These are phyloP conservation scores for Horisme vitalbata DNA, from an alignment of 2,888 invertebrate species.

Conservation along the genomic window DNA sequence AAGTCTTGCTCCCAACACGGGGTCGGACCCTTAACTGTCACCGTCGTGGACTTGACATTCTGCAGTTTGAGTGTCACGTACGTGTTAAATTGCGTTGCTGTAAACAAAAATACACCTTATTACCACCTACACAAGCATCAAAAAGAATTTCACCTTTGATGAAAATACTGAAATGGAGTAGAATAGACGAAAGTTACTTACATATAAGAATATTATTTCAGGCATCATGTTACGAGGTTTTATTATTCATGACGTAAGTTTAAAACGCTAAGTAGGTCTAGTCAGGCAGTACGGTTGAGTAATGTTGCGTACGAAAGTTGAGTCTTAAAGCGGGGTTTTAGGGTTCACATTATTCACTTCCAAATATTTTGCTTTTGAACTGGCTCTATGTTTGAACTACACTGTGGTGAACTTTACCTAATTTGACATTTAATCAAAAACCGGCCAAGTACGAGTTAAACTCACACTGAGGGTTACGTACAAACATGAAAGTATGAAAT, in stretches of 20 bases:
- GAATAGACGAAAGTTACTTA: slow-evolving; percentile 19
- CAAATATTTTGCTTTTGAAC: too few species aligned
- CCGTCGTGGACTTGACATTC: slow-evolving; percentile 98
- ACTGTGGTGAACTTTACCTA: too few species aligned
- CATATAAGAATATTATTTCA: slow-evolving; percentile 19
- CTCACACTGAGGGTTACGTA: too few species aligned
- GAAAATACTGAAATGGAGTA: slow-evolving; percentile 13
- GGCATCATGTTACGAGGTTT: slow-evolving; percentile 21
- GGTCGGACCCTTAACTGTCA: slow-evolving; percentile 96
- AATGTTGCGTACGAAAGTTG: slow-evolving; percentile 3
- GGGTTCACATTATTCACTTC: too few species aligned
- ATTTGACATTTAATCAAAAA: too few species aligned
- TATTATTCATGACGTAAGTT: slow-evolving; percentile 24
- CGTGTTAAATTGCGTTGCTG: slow-evolving; percentile 96
- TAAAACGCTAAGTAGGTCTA: slow-evolving; percentile 14
- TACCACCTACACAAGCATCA: neutral
- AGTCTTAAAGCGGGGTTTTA: slow-evolving; percentile 1
- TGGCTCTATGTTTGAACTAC: too few species aligned
- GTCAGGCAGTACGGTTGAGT: slow-evolving; percentile 10
- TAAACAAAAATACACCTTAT: slow-evolving; percentile 50
- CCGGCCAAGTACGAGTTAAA: too few species aligned
- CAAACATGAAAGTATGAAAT: too few species aligned
- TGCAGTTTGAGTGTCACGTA: slow-evolving; percentile 98
- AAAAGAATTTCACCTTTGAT: slow-evolving; percentile 5
- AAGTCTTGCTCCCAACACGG: slow-evolving; percentile 99